Evolutionary conservation across 2,888 invertebrate species (phyloP), one percentile per base, ranked within the genome.

Genomic region (Thereva nobilitata): DNA sequence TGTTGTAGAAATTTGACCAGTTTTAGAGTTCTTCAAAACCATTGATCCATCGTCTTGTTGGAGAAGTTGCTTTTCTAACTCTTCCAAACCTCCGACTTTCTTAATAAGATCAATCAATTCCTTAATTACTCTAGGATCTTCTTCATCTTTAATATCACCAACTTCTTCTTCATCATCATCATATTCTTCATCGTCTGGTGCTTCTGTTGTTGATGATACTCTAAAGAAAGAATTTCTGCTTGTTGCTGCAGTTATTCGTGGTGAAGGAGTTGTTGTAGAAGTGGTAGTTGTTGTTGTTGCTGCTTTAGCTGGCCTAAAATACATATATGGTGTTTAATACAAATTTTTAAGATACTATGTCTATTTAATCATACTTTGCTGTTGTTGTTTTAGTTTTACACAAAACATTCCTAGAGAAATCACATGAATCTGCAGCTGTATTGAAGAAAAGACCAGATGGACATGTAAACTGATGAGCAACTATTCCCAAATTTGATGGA

Each of bases 401-500:
- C 38, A 88, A 83, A 0, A 95, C 95, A 77, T 95, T 95, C 73
- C 93, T 87, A 0, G 93, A 87, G 77, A 95, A 95, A 80, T 95
- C 95, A 76, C 95, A 95, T 0, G 95, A 94, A 78, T 95, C 94
- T 0, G 94, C 92, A 0, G 89, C 89, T 75, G 93, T 93, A 82
- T 95, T 95, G 82, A 95, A 95, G 77, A 89, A 92, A 7, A 95
- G 82, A 37, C 94, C 94, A 66, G 95, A 93, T 4, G 95, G 95
- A 76, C 95, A 95, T 0, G 94, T 95, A 77, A 95, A 95, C 76
- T 92, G 91, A 82, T 95, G 93, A 0, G 93, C 94, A 4, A 95
- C 91, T 56, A 95, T 90, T 70, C 95, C 95, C 12, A 93, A 84
- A 75, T 93, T 91, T 0, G 94, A 92, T 0, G 94, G 90, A 3